Evolutionary conservation across 2,888 invertebrate species (phyloP), one percentile per base, ranked within the genome.

Genomic region (Dichetophora obliterata): DNA sequence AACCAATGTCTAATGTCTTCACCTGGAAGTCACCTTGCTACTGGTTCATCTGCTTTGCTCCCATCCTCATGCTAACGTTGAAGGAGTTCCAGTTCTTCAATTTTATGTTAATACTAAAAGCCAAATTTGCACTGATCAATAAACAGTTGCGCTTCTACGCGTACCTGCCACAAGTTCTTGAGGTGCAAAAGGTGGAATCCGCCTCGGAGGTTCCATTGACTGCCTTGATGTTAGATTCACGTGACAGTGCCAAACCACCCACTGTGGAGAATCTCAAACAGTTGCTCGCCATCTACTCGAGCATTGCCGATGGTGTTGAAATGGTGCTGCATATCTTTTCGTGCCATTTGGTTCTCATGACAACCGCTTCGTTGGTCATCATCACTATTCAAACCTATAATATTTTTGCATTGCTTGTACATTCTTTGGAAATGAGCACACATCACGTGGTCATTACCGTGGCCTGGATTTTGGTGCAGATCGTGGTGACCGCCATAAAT

Each of bases 31-130:
- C 83, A 8, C 74, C 78, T 3, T 85, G 86, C 74, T 86, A 81
- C 34, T 84, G 84, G 84, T 85, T 84, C 77, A 84, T 86, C 24
- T 86, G 85, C 34, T 85, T 85, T 76, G 76, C 79, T n/a, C 85
- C 86, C 6, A 82, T 86, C 31, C 78, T 84, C 5, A 34, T 84
- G 57, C 31, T 85, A 43, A 83, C 84, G 0, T 76, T 85, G 0
- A 85, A 85, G 43, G 84, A 85, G 74, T 84, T 85, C 57, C 83
- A 85, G 73, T 86, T 85, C 75, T 84, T 82, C 48, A 85, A 84
- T 77, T 75, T 85, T 22, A 82, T 86, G 80, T 81, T 83, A 61
- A 75, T 85, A 5, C 61, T 86, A 0, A 83, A 83, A 77, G 75
- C 78, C 0, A 85, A 85, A 77, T 83, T 84, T 50, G 77, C 76